Base-by-base conservation (phyloP, 2,797 vertebrate species). In the Selene dorsalis region DNA sequence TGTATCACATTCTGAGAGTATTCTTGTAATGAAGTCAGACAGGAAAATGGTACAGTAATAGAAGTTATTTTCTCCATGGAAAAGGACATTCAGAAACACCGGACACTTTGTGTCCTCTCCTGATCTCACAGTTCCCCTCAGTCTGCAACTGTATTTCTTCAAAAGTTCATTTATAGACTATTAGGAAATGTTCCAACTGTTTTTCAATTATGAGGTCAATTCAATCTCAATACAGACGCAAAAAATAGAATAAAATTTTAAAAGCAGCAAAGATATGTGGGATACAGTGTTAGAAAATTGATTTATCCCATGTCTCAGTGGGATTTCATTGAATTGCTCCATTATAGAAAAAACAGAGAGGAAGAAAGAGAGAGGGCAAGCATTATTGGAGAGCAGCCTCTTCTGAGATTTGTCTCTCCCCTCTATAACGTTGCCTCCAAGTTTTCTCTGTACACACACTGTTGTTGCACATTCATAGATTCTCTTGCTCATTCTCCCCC, bases 291-390 rank as follows among this genome's bases (percentile, higher is more conserved):
- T 60, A 16, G 56, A 75, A 81, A 88, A 91, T 84, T 80, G 79
- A 88, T 88, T 92, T 61, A 90, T 81, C 76, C 70, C 41, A 60
- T 64, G 72, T 87, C 82, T 88, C 90, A 38, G 71, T 69, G 75
- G 89, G 79, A 82, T 88, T 89, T 69, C 66, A 88, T 69, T 87
- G 78, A 89, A 87, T 86, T 80, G 77, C 78, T 89, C 80, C 69
- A 84, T 88, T 87, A 48, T 80, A 83, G 81, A 79, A 82, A 77
- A 74, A 86, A 76, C 59, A 52, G 75, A 75, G 53, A 55, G 50
- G 64, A 24, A 80, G 45, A 67, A 17, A 65, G 45, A 69, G 24
- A 73, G 57, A 74, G 75, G 69, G 66, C 0, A 22, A 62, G 68
- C 28, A 72, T 84, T 78, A 86, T 75, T 80, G 58, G 28, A 80